Evolutionary conservation across 2,113 vertebrate species (phyloP).

Genomic region (Gadus chalcogrammus): DNA sequence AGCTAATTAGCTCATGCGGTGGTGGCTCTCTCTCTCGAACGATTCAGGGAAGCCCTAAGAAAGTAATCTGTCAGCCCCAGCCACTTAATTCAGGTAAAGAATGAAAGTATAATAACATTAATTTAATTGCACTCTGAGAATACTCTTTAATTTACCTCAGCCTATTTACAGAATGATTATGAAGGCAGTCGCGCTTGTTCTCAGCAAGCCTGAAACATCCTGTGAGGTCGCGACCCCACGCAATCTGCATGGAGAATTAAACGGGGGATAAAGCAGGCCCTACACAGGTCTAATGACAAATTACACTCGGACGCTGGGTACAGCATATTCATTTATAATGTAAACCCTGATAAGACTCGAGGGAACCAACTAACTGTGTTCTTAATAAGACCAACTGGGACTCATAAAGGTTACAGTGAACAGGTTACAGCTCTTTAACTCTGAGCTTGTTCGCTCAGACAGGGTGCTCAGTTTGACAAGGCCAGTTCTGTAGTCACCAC

Average conservation of each 20-base stretch:
- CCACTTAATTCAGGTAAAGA: conserved; percentile 47
- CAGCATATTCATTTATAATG: conserved; percentile 60
- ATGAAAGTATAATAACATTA: conserved; percentile 55
- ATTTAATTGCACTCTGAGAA: conserved; percentile 59
- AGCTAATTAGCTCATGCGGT: conserved; percentile 18
- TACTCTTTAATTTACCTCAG: conserved; percentile 51
- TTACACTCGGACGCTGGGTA: conserved; percentile 48
- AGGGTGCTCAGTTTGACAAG: conserved; percentile 13
- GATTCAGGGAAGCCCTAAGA: conserved; percentile 22
- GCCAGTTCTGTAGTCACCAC: conserved; percentile 13
- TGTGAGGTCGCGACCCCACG: conserved; percentile 60
- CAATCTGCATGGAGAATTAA: conserved; percentile 66
- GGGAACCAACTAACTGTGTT: conserved; percentile 39
- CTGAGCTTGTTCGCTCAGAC: conserved; percentile 7
- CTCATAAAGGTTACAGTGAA: conserved; percentile 57
- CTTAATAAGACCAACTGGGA: conserved; percentile 68
- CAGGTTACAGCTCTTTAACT: conserved; percentile 47
- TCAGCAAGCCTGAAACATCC: conserved; percentile 38
- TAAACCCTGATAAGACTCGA: conserved; percentile 57
- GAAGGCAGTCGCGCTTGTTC: conserved; percentile 35
- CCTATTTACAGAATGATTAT: conserved; percentile 56
- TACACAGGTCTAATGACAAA: conserved; percentile 59
- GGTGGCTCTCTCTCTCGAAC: conserved; percentile 24
- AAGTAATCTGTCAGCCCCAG: conserved; percentile 45
- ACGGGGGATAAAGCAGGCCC: conserved; percentile 55